Percentiles rank a stretch among this genome's conserved stretches.
Evolutionary conservation across 1,140 invertebrate genomes (phyloP).

Genomic region (Galleria mellonella): DNA sequence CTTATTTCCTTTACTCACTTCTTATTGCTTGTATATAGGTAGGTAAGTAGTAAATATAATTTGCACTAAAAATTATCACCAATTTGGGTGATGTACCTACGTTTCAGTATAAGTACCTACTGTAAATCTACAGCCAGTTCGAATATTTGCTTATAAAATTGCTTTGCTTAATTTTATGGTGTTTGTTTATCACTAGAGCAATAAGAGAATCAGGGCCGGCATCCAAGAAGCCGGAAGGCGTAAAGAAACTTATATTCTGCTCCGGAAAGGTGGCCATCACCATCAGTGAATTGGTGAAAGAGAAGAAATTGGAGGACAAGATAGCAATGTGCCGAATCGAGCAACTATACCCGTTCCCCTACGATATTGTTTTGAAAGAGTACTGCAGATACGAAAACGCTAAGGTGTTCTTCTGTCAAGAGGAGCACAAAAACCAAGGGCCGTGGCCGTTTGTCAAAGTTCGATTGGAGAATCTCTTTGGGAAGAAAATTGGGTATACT

Average conservation of each 20-base stretch:
- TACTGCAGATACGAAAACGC: constrained; percentile 83
- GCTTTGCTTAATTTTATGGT: too few relatives aligned
- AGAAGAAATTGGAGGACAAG: constrained; percentile 78
- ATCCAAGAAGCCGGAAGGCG: constrained; percentile 73
- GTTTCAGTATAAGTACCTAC: too few relatives aligned
- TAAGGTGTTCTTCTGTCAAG: constrained; percentile 87
- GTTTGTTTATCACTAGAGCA: too few relatives aligned
- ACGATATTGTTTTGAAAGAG: constrained; percentile 83
- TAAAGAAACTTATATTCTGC: constrained; percentile 86
- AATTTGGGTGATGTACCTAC: too few relatives aligned
- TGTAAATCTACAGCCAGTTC: too few relatives aligned
- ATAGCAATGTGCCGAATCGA: constrained; percentile 89
- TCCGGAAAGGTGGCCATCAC: constrained; percentile 92
- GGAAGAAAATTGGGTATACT: constrained; percentile 65
- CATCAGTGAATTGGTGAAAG: constrained; percentile 79
- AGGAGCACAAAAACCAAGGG: constrained; percentile 92
- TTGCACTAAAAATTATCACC: too few relatives aligned
- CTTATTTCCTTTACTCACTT: too few relatives aligned
- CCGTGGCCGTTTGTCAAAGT: constrained; percentile 77
- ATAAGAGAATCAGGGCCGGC: constrained; percentile 77
- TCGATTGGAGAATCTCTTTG: constrained; percentile 53
- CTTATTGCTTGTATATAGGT: too few relatives aligned
- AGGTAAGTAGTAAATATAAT: too few relatives aligned
- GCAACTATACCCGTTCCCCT: constrained; percentile 91
- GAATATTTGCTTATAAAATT: too few relatives aligned